A percentile compares a stretch with the other conserved stretches of the same genome.
Conservation (phyloP, 1,140 invertebrate genomes). For the Carcinoscorpius rotundicauda region DNA sequence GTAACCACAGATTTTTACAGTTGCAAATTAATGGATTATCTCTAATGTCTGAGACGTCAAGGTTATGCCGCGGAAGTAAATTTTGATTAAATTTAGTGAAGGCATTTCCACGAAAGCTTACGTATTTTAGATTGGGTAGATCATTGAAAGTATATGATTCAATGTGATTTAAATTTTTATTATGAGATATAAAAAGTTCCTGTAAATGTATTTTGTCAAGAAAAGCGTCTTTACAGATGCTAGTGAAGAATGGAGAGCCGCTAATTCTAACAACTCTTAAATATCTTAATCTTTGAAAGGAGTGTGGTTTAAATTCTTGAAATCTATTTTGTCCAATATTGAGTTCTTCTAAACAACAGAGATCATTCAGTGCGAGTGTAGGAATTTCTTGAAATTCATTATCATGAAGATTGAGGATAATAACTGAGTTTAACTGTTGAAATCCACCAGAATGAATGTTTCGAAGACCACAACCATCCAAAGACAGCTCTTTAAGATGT, state of each 20-base stretch:
- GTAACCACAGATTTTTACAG: constrained; percentile 72
- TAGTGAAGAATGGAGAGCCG: constrained; percentile 27
- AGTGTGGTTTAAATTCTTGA: constrained; percentile 9
- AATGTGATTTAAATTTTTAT: constrained; percentile 31
- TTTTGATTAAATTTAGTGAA: constrained; percentile 18
- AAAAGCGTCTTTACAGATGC: constrained; percentile 30
- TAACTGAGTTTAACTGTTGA: constrained; percentile 52
- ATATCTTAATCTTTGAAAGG: constrained; percentile 20
- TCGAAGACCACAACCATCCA: constrained; percentile 63
- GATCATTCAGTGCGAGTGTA: constrained; percentile 50
- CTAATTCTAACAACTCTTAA: constrained; percentile 26
- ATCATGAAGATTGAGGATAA: constrained; percentile 59
- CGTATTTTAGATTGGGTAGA: constrained; percentile 52
- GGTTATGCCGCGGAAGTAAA: constrained; percentile 15
- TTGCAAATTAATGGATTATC: constrained; percentile 76
- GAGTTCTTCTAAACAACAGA: constrained; percentile 32
- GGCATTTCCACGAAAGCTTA: constrained; percentile 31
- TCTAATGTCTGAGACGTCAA: constrained; percentile 40
- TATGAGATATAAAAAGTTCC: constrained; percentile 45
- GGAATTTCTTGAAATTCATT: constrained; percentile 61
- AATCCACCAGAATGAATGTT: constrained; percentile 64
- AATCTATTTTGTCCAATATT: constrained; percentile 23
- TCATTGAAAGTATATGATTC: constrained; percentile 55
- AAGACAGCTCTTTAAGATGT: constrained; percentile 56
- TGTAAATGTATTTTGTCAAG: constrained; percentile 45